Evolutionary conservation across 2,113 vertebrate species (phyloP).

Genomic region (Rissa tridactyla): DNA sequence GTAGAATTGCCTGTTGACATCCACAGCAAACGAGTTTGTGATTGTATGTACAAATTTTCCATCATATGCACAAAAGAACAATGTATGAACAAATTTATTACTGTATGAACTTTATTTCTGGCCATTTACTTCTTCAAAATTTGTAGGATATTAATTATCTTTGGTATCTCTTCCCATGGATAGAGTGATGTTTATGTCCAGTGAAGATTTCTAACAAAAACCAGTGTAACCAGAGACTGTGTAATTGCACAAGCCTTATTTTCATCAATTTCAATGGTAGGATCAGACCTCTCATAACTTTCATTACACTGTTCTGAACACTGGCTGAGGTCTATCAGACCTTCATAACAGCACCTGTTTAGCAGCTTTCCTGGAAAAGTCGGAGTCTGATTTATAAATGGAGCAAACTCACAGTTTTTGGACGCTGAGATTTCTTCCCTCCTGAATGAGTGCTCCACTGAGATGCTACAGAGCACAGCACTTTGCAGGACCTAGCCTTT

Average conservation of each 20-base stretch:
- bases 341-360: not conserved
- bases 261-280: not conserved
- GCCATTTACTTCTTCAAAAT: not conserved
- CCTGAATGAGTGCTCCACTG: not conserved
- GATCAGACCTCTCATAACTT: not conserved
- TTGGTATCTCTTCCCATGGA: not conserved
- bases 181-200: not conserved
- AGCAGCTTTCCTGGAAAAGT: not conserved
- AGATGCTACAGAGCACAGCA: not conserved
- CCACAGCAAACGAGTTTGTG: not conserved
- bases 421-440: not conserved
- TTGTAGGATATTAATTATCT: not conserved
- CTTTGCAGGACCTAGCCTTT: not conserved
- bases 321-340: not conserved
- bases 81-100: not conserved
- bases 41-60: not conserved
- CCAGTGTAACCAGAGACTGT: not conserved
- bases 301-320: not conserved
- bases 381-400: not conserved
- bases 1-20: not conserved
- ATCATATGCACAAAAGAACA: not conserved
- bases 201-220: not conserved
- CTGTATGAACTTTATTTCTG: not conserved
- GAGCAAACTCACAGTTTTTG: not conserved
- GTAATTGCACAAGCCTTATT: not conserved